Evolutionary conservation across 2,888 invertebrate genomes (phyloP).

Genomic region (Callinectes sapidus): DNA sequence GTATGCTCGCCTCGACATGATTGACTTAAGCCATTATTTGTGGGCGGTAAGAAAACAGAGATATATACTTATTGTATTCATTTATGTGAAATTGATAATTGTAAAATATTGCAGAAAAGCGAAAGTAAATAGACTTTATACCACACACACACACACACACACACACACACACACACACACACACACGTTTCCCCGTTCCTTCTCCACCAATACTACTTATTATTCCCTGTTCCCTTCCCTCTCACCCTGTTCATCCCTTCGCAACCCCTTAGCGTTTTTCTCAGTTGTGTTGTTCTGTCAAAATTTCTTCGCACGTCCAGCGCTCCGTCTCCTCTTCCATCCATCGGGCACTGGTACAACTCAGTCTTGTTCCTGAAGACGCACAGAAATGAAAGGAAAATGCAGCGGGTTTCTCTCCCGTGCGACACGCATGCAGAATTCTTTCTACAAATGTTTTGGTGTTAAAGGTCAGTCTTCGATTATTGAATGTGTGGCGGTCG

Average conservation of each 20-base stretch:
- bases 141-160: too few relatives aligned
- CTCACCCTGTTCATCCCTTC: not conserved
- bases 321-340: not conserved
- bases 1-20: not conserved
- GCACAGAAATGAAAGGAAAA: not conserved
- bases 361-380: constrained; percentile 2
- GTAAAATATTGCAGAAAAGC: not conserved
- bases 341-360: not conserved
- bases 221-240: not conserved
- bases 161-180: too few relatives aligned
- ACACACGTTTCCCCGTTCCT: not conserved
- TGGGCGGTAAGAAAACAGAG: not conserved
- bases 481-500: constrained; percentile 30
- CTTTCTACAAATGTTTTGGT: constrained; percentile 17
- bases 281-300: not conserved
- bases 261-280: not conserved
- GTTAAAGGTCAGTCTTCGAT: constrained; percentile 13
- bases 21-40: not conserved
- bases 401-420: not conserved
- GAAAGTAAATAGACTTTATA: not conserved
- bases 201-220: not conserved
- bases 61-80: not conserved
- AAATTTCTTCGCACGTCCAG: not conserved
- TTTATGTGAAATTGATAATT: not conserved
- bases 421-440: constrained; percentile 2